Evolutionary conservation across 2,113 vertebrate genomes (phyloP).

Genomic region (Perca flavescens): DNA sequence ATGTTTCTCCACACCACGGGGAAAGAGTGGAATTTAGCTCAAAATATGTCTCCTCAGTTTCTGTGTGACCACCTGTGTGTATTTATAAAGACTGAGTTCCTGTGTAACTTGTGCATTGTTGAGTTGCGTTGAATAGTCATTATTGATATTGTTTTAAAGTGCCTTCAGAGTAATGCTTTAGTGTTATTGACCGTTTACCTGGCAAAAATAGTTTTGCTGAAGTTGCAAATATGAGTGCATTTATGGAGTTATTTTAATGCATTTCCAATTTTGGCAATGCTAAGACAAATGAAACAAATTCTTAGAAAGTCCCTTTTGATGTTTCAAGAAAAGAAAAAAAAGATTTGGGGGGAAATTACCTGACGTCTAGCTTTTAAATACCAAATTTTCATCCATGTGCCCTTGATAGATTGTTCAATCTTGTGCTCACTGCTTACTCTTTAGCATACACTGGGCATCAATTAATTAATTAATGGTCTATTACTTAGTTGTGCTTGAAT

Average conservation of each 20-base stretch:
- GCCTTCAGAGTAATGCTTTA: neutral
- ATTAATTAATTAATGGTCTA: neutral
- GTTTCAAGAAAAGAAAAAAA: neutral
- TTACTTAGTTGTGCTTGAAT: neutral
- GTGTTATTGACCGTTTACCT: neutral
- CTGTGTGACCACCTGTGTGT: neutral
- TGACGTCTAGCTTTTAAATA: too few relatives aligned
- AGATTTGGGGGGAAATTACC: neutral
- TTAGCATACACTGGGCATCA: neutral
- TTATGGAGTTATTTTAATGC: neutral
- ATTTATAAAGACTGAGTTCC: neutral
- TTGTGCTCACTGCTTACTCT: neutral
- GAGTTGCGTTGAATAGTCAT: neutral
- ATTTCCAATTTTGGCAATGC: neutral
- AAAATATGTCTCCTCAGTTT: slow-evolving; percentile 46
- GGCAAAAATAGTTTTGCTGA: neutral
- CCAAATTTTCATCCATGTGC: neutral
- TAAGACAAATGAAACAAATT: neutral
- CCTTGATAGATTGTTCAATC: neutral
- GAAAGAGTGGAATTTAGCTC: slow-evolving; percentile 29
- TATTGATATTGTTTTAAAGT: neutral
- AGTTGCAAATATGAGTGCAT: neutral
- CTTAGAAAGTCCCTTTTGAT: neutral
- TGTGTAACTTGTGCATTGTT: neutral
- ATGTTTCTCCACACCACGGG: slow-evolving; percentile 17